Conservation (phyloP, 2,888 invertebrate genomes). For the Actias luna region DNA sequence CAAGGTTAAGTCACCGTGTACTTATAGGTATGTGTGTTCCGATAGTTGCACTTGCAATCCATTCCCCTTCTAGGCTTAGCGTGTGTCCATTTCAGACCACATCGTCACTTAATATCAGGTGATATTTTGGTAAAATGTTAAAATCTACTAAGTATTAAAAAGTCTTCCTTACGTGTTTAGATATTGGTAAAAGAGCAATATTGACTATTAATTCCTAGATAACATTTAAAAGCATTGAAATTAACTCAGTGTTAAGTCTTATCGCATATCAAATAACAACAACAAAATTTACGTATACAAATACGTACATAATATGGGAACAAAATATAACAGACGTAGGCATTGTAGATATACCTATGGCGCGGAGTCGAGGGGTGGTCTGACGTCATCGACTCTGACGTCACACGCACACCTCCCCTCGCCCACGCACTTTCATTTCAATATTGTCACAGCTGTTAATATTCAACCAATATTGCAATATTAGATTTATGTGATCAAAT, state of each 20-base stretch:
- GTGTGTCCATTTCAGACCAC: too few species aligned
- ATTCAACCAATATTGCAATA: conserved; percentile 17
- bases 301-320: neutral
- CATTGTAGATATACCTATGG: conserved; percentile 16
- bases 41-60: too few species aligned
- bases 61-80: too few species aligned
- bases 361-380: conserved; percentile 43
- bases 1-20: too few species aligned
- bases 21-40: too few species aligned
- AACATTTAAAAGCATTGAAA: conserved; percentile 1
- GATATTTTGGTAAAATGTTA: too few species aligned
- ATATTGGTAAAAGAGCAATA: neutral
- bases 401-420: conserved; percentile 47
- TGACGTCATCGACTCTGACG: conserved; percentile 56
- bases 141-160: too few species aligned
- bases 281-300: neutral
- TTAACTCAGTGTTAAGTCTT: neutral
- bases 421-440: conserved; percentile 36
- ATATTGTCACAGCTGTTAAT: conserved; percentile 51
- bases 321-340: conserved; percentile 23
- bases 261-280: neutral
- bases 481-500: neutral
- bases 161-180: neutral
- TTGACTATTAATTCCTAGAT: neutral
- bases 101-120: too few species aligned